Percentiles rank a stretch among this genome's conserved stretches.
Evolutionary conservation across 92 coral and sea anemone species (phyloP).

Genomic region (Palythoa grandis): DNA sequence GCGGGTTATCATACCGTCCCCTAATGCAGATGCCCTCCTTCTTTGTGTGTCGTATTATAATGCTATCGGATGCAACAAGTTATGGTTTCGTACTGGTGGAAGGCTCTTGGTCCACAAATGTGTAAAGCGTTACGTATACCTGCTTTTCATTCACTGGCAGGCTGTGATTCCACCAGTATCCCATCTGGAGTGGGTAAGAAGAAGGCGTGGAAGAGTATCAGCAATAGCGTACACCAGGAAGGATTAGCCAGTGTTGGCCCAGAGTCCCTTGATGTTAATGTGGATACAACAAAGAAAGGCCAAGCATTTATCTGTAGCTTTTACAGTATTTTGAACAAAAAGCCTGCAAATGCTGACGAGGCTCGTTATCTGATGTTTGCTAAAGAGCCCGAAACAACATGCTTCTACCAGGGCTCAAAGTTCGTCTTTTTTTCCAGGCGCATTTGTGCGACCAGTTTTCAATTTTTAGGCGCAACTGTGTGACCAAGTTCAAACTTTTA

Average conservation of each 20-base stretch:
- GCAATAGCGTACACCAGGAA: conserved; percentile 3
- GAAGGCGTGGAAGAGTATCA: neutral
- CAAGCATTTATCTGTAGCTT: conserved; percentile 43
- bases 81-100: conserved; percentile 42
- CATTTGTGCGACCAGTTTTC: no score
- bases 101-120: conserved; percentile 2
- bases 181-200: neutral
- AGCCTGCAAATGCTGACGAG: conserved; percentile 29
- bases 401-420: no score
- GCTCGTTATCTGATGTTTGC: conserved; percentile 8
- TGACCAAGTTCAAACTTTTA: no score
- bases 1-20: conserved; percentile 35
- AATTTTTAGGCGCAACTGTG: no score
- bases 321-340: conserved; percentile 18
- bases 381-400: conserved; percentile 25
- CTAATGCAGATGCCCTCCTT: no score
- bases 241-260: neutral
- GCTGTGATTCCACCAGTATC: no score
- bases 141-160: conserved; percentile 19
- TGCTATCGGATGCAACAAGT: neutral
- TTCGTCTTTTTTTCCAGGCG: no score
- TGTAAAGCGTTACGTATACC: conserved; percentile 24
- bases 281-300: conserved; percentile 26
- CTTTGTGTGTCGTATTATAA: no score
- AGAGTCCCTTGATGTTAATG: conserved; percentile 3